Evolutionary conservation across 2,888 invertebrate species (phyloP).

Genomic region (Lepidonotus clava): DNA sequence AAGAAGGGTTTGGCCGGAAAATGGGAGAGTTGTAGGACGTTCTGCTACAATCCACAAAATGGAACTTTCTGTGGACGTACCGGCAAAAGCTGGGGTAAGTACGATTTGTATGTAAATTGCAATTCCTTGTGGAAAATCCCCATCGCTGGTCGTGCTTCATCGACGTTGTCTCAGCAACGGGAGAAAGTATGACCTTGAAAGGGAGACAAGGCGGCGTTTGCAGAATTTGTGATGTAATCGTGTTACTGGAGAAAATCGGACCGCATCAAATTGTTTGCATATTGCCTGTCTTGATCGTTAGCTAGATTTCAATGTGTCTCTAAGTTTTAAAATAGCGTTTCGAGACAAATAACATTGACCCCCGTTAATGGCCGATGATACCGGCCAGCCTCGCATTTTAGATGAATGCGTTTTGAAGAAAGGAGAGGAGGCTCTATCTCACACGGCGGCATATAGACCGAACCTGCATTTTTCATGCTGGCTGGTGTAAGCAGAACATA

Average conservation of each 20-base stretch:
- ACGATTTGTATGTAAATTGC: not conserved
- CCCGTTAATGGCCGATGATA: conserved; percentile 40
- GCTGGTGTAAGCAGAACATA: too few relatives aligned
- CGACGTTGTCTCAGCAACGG: conserved; percentile 47
- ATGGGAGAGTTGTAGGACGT: conserved; percentile 77
- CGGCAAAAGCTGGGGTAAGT: conserved; percentile 89
- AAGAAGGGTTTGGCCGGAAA: conserved; percentile 9
- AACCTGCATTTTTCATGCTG: too few relatives aligned
- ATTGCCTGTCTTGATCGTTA: not conserved
- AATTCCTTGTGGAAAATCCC: not conserved
- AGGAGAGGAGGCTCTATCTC: not conserved
- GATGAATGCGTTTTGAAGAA: not conserved
- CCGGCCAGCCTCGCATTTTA: conserved; percentile 36
- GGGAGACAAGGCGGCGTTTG: conserved; percentile 13
- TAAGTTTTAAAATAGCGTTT: not conserved
- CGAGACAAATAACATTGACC: conserved; percentile 24
- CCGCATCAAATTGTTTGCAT: not conserved
- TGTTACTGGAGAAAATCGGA: not conserved
- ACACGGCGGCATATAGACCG: too few relatives aligned
- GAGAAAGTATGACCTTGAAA: conserved; percentile 46
- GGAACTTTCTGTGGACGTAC: conserved; percentile 95
- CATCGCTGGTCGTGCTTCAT: conserved; percentile 15
- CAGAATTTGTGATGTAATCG: not conserved
- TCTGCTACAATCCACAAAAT: conserved; percentile 95
- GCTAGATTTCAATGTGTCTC: not conserved